Evolutionary conservation across 2,888 invertebrate genomes (phyloP), one percentile per base, ranked within the genome.

Genomic region (Drosophila gaucha): DNA sequence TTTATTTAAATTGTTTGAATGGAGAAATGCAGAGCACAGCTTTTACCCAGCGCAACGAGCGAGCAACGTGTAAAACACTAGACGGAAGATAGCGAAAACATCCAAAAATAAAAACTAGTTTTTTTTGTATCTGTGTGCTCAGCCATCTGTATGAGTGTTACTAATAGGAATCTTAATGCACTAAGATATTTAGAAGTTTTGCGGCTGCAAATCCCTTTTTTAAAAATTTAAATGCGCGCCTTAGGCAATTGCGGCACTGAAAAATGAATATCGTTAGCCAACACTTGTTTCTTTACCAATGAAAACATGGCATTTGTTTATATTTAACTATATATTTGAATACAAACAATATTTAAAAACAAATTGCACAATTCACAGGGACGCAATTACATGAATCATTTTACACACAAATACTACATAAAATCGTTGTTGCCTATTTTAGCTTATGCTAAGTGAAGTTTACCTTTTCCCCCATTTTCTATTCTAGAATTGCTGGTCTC

Each of bases 401-500:
- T 50, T 46, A 20, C 9, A 49, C 14, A 59, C 38, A 36, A 22
- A 36, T 41, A 57, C 38, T 28, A 28, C n/a, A 6, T 69, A 55
- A 52, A 58, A 49, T 52, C 20, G 26, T 46, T n/a, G 35, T 31
- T 44, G 14, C 33, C 6, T 60, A 56, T 20, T 5, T 49, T 57
- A 56, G 6, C 49, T 67, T 60, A 52, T 39, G 5, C 10, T 73
- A 41, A 18, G 9, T 8, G 1, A 35, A 31, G 8, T 36, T 22
- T 1, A 1, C 0, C 6, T 14, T 46, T 38, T 6, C 14, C n/a
- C 4, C 3, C 12, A 33, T 16, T 1, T 38, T 35, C 50, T 73
- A 90, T 24, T 78, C 78, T 49, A 86, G 73, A 6, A 80, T 50
- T 5, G 78, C 71, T 2, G 96, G 96, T 86, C 96, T 93, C 12